These are phyloP conservation scores for Sylvilagus bachmani DNA, from an alignment of 2,113 vertebrate genomes.

Conservation along the genomic window DNA sequence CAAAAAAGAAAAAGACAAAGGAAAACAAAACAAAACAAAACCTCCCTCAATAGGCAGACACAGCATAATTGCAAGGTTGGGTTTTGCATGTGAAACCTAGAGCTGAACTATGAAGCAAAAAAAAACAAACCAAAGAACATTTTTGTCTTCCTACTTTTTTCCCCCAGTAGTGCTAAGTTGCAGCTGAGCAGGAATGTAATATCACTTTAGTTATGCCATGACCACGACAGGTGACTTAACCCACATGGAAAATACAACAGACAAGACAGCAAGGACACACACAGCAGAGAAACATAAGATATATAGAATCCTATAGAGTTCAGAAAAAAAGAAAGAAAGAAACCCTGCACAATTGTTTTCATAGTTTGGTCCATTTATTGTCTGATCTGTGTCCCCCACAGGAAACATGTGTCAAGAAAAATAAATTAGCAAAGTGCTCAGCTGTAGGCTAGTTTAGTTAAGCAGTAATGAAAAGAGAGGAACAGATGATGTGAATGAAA, in stretches of 20 bases:
- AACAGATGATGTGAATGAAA: conserved; percentile 55
- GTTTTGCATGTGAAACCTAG: conserved; percentile 65
- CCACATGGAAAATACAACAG: conserved; percentile 50
- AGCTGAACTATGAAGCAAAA: conserved; percentile 74
- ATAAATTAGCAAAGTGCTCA: conserved; percentile 75
- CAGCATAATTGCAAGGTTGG: conserved; percentile 1
- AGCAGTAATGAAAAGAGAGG: conserved; percentile 73
- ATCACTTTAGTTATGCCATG: conserved; percentile 76
- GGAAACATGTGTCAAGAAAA: conserved; percentile 71
- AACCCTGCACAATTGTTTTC: conserved; percentile 33
- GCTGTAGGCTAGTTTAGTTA: conserved; percentile 64
- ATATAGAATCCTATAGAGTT: conserved; percentile 8
- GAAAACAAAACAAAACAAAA: conserved; percentile 46
- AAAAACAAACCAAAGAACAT: conserved; percentile 54
- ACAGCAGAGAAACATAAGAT: conserved; percentile 30
- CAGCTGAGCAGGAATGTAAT: conserved; percentile 67
- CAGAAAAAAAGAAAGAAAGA: no score
- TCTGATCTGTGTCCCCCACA: conserved; percentile 57
- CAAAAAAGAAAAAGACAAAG: not conserved
- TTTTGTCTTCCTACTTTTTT: not conserved
- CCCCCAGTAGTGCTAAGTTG: conserved; percentile 66
- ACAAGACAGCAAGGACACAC: not conserved
- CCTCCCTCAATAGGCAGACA: conserved; percentile 60
- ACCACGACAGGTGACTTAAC: conserved; percentile 67
- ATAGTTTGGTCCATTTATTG: conserved; percentile 75